Base-by-base conservation (phyloP, 1,140 invertebrate genomes). In the Drosophila triauraria region DNA sequence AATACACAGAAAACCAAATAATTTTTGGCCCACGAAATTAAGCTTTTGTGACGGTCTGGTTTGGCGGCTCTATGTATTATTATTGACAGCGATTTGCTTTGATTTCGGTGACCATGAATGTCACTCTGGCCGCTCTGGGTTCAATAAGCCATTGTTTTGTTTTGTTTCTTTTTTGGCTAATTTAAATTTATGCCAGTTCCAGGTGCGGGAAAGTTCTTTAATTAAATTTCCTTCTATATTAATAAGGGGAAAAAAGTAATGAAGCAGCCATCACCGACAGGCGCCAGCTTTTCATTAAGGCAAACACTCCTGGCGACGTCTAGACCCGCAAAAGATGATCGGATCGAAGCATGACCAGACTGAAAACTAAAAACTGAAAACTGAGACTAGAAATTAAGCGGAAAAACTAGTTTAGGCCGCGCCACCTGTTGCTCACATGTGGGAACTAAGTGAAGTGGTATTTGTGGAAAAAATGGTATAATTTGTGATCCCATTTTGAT, bases 61-160 rank as follows among this genome's bases (percentile, higher is more conserved):
- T 75, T 48, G 76, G 53, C 40, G 62, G 58, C 68, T 71, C 59
- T 42, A 44, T 70, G 38, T 56, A 58, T 63, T 78, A 72, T 69
- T 83, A 90, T 90, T 90, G 84, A 90, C 80, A 90, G 74, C 77
- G 84, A 88, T 88, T 88, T 88, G 84, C 72, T 65, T 32, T 80
- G 84, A 78, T 78, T 87, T 76, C 13, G 67, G n/a, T 85, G 85
- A 76, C 85, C 85, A 79, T 88, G 85, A 88, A 90, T 20, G 76
- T 15, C 20, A 38, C 62, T 76, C 50, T 51, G 43, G 67, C 61
- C 56, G 48, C 51, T 35, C 64, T 80, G 74, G 78, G 69, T 81
- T 80, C 85, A 84, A 88, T 84, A 84, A 61, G 80, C 85, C 81
- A 79, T 82, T 82, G 78, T 78, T 59, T 54, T 35, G n/a, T 53